Percentiles rank a stretch among this genome's conserved stretches.
These are phyloP conservation scores for Drosophila punjabiensis DNA, from an alignment of 1,140 invertebrate genomes.

Conservation along the genomic window DNA sequence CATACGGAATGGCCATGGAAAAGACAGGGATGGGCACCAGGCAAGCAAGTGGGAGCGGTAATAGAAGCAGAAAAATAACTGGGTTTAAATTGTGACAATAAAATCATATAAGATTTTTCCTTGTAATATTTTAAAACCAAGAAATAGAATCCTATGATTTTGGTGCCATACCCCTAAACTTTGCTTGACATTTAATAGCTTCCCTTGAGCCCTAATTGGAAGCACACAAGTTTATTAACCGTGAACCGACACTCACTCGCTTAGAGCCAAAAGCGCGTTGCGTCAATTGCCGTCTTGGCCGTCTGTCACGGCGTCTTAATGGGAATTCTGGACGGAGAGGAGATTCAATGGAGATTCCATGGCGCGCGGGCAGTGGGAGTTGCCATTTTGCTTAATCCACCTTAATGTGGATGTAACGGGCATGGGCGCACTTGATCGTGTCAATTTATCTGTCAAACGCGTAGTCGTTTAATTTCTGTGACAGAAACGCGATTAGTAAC, in stretches of 20 bases:
- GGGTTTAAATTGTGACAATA: not conserved
- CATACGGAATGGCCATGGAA: constrained; percentile 17
- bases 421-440: constrained; percentile 72
- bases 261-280: constrained; percentile 41
- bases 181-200: no score
- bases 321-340: constrained; percentile 39
- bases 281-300: constrained; percentile 31
- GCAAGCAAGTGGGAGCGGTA: not conserved
- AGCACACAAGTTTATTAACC: constrained; percentile 1
- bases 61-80: not conserved
- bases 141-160: not conserved
- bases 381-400: constrained; percentile 76
- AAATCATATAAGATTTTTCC: not conserved
- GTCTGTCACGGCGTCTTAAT: constrained; percentile 57
- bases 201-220: not conserved
- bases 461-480: constrained; percentile 74
- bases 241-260: constrained; percentile 39
- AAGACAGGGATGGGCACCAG: not conserved
- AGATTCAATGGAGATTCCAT: not conserved
- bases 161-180: not conserved
- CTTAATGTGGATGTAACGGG: constrained; percentile 58
- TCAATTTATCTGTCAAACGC: constrained; percentile 78
- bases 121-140: not conserved
- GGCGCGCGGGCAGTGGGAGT: constrained; percentile 20
- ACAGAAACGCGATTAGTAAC: constrained; percentile 80